Percentiles rank a stretch among this genome's conserved stretches.
Conservation (phyloP, 2,888 invertebrate genomes). For the Nemotelus nigrinus region DNA sequence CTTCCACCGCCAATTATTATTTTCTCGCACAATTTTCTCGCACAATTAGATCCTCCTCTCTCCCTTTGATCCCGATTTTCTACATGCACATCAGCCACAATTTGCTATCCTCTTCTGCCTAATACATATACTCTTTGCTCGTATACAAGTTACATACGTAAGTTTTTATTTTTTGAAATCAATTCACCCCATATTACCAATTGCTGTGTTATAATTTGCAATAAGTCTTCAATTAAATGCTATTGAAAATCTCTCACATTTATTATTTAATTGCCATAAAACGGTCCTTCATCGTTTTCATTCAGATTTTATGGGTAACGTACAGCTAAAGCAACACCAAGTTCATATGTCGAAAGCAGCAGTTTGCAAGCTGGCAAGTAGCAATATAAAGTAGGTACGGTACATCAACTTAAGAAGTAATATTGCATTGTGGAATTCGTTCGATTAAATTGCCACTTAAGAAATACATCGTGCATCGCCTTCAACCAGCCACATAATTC, state of each 20-base stretch:
- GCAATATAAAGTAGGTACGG: not conserved
- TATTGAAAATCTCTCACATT: conserved; percentile 32
- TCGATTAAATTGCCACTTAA: conserved; percentile 33
- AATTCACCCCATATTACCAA: conserved; percentile 7
- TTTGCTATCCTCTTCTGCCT: too few relatives aligned
- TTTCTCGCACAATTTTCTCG: too few relatives aligned
- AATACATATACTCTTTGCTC: too few relatives aligned
- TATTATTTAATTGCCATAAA: conserved; percentile 32
- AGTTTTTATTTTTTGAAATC: not conserved
- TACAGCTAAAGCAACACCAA: not conserved
- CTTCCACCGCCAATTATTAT: too few relatives aligned
- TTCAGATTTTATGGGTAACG: not conserved
- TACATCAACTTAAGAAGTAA: not conserved
- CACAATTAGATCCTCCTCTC: too few relatives aligned
- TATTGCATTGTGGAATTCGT: conserved; percentile 6
- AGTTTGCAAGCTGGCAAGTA: not conserved
- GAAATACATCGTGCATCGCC: not conserved
- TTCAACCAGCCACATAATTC: too few relatives aligned
- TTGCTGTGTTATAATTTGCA: conserved; percentile 27
- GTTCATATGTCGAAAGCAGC: not conserved
- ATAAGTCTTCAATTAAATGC: conserved; percentile 35
- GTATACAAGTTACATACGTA: too few relatives aligned
- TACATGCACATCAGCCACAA: too few relatives aligned
- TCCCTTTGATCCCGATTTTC: too few relatives aligned
- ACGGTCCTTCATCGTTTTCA: conserved; percentile 26